Evolutionary conservation across 2,888 invertebrate species (phyloP), one percentile per base, ranked within the genome.

Genomic region (Cataglyphis cursor): DNA sequence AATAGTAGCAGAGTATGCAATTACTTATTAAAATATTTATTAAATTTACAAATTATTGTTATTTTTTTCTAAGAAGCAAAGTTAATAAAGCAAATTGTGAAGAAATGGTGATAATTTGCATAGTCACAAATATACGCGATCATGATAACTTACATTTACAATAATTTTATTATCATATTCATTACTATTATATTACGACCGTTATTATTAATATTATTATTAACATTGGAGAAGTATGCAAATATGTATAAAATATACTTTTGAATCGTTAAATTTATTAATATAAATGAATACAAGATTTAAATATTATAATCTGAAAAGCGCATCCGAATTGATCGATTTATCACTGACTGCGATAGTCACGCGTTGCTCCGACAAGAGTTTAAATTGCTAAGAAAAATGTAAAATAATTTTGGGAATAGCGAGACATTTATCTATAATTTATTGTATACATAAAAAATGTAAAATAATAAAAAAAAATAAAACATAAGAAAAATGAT

Each of bases 321-420:
- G 51, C 41, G 12, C n/a, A 44, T 28, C 41, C 41, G 70, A 44
- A 44, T 59, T 31, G 44, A 44, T 72, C 44, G 44, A 57, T n/a
- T 54, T 51, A n/a, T 18, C 31, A 44, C n/a, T 3, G 41, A 44
- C 48, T 51, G 44, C 51, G 24, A 81, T 41, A 75, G 35, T 64
- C 62, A 61, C 78, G 80, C 75, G 82, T 88, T 85, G 80, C 83
- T 88, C 82, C 31, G 24, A 24, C 24, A 24, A 24, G 57, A 73
- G 65, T 81, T 44, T 54, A 21, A 61, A 28, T 68, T 24, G 31
- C 48, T 35, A 70, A 28, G 35, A 18, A 59, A 70, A 64, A 28
- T 59, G 64, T 78, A 61, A 78, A 61, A 62, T 76, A 74, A 59
- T 72, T 66, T 54, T n/a, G 57, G 48, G 9, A 41, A 64, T 48